phyloP scores from a whole-genome alignment of 2,113 vertebrate species.

The Trematomus loennbergii region DNA sequence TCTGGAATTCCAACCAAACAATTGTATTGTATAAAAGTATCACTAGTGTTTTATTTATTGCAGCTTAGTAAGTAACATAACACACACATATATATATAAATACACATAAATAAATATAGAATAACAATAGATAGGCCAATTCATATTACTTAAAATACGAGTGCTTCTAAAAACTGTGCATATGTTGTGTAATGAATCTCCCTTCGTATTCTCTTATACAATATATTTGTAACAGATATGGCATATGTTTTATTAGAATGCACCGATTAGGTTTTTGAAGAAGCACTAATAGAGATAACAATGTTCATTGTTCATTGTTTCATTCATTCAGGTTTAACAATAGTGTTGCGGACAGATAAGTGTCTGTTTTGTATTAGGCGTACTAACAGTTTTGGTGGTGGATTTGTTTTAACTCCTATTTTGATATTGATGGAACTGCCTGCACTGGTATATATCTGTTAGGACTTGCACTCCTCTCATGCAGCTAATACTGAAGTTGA shows the following conservation, averaged over 20 bases:
- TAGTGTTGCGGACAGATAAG: not conserved
- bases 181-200: not conserved
- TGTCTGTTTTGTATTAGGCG: not conserved
- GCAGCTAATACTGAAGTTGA: constrained; percentile 80
- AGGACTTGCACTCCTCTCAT: constrained; percentile 51
- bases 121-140: not conserved
- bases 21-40: too few species aligned
- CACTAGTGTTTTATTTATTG: too few species aligned
- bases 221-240: not conserved
- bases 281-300: not conserved
- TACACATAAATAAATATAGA: not conserved
- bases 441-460: constrained; percentile 41
- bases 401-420: constrained; percentile 45
- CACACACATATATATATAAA: not conserved
- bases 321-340: constrained; percentile 5
- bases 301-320: too few species aligned
- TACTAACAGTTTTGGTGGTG: constrained; percentile 11
- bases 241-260: not conserved
- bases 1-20: too few species aligned
- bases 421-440: constrained; percentile 62
- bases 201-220: not conserved
- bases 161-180: not conserved
- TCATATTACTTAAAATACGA: not conserved
- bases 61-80: not conserved
- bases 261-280: not conserved